Conservation (phyloP, 2,113 vertebrate genomes). For the Oreotrochilus melanogaster region DNA sequence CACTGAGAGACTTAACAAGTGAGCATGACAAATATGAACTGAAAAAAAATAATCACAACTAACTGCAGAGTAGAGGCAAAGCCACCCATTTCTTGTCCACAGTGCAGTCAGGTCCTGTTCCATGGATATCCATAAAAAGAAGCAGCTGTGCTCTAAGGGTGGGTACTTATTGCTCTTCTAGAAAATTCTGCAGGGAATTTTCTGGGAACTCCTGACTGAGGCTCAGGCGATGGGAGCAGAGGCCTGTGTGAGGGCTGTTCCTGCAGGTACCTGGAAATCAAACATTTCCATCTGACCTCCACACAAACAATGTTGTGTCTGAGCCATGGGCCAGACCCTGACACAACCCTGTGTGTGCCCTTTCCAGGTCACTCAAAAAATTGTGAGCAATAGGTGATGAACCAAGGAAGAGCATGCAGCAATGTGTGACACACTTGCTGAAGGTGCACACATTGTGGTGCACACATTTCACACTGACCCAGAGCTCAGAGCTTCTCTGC, state of each 20-base stretch:
- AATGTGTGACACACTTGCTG: background rate
- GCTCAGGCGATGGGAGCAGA: background rate
- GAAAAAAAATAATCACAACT: background rate
- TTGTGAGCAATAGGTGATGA: accelerated
- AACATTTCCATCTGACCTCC: background rate
- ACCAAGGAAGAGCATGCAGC: background rate
- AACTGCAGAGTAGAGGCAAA: background rate
- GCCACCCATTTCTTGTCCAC: background rate
- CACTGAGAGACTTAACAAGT: background rate
- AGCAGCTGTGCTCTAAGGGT: background rate
- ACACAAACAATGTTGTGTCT: accelerated
- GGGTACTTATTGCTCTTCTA: conserved; percentile 28
- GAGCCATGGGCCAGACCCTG: background rate
- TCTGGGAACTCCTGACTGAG: background rate
- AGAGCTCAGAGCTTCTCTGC: background rate
- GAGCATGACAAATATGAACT: background rate
- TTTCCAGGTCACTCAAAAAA: background rate
- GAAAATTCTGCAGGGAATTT: background rate
- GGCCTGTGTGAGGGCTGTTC: background rate
- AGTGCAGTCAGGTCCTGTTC: background rate
- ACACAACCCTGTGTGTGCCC: background rate
- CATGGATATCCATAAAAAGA: background rate
- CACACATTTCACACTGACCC: background rate
- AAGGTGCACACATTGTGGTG: background rate
- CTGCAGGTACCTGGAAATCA: background rate